Evolutionary conservation across 2,888 invertebrate genomes (phyloP), one percentile per base, ranked within the genome.

Genomic region (Netelia fuscicornis): DNA sequence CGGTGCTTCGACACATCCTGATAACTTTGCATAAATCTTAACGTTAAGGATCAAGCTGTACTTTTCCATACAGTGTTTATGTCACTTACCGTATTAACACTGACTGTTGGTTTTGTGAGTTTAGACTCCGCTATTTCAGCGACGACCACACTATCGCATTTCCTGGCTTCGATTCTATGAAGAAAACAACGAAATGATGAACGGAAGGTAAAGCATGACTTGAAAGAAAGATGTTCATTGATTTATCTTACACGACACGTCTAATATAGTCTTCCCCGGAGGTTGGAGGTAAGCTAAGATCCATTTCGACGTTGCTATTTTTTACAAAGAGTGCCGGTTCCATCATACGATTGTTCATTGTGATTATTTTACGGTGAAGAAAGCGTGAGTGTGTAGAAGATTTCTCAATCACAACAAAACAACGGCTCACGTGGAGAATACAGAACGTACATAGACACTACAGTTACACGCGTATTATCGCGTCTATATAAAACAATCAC

Each of bases 1-100:
- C 11, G 95, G 95, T 80, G 95, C 95, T 85, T 94, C 92, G 1
- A 92, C 87, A 75, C 94, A 94, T 64, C 94, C 94, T 88, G 93
- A 93, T 58, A 93, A 91, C 95, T 95, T 60, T 68, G 67, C 23
- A 42, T 58, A 65, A 17, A 62, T 80, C 71, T 76, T 76, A 64
- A 83, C 54, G 3, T 30, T 30, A 54, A 58, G 8, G 52, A 52
- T 3, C 13, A 72, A 23, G n/a, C 5, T 2, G 52, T 11, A 42
- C 42, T 23, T 67, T 67, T 42, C 23, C 2, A 20, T 62, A 5
- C 10, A 3, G 48, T 76, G 56, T 17, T 71, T 54, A 58, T 78
- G 30, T 11, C 67, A 89, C 89, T 89, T 87, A 92, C 93, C 23
- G 89, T 86, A 65, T 90, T 87, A 11, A 91, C 77, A 23, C 88